phyloP scores from a whole-genome alignment of 2,113 vertebrate species.

The Aplodontia rufa region DNA sequence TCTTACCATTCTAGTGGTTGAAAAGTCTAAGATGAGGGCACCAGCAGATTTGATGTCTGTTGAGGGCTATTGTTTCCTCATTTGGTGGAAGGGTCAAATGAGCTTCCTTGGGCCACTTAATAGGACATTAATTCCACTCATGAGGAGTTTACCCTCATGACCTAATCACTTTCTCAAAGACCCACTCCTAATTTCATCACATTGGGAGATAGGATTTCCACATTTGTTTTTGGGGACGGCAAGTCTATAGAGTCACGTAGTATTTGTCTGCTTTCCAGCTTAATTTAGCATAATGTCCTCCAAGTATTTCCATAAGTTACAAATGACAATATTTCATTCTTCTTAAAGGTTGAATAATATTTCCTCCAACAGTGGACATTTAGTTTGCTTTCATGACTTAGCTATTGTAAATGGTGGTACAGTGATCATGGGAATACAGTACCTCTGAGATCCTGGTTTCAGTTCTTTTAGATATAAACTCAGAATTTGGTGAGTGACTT shows the following conservation, averaged over 20 bases:
- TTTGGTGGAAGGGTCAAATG: neutral
- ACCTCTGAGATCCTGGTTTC: neutral
- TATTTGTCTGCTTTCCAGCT: neutral
- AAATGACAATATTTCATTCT: too few relatives aligned
- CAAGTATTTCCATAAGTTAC: too few relatives aligned
- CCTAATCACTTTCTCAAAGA: neutral
- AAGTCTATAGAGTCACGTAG: neutral
- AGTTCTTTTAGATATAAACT: too few relatives aligned
- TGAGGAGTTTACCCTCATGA: neutral
- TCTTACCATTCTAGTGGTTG: neutral
- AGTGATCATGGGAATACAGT: neutral
- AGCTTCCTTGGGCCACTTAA: neutral
- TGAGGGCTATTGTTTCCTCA: neutral
- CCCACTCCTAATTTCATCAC: neutral
- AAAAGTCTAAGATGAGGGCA: neutral
- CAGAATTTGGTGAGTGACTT: neutral
- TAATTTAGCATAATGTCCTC: neutral
- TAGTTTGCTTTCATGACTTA: neutral
- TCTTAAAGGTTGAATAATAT: too few relatives aligned
- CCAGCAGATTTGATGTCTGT: neutral
- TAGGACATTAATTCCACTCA: neutral
- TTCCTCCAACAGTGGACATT: neutral
- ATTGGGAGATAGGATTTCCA: neutral
- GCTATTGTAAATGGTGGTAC: neutral
- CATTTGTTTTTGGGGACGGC: neutral